A percentile compares a stretch with the other conserved stretches of the same genome.
These are phyloP conservation scores for Petrocephalus zakoni DNA, from an alignment of 2,113 vertebrate species.

Conservation along the genomic window DNA sequence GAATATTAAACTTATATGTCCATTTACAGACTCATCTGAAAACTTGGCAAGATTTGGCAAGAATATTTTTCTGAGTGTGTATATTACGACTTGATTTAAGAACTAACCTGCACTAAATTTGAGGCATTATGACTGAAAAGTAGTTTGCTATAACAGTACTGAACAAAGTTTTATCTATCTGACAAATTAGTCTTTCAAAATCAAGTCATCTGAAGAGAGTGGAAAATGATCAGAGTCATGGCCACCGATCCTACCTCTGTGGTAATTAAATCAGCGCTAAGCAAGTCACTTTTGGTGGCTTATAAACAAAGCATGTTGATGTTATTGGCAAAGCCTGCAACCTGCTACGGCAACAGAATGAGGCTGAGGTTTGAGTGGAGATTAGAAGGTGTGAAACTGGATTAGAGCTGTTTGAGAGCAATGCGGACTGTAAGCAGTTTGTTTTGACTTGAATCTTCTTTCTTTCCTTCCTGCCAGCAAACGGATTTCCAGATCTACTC, in stretches of 20 bases:
- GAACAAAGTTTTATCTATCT: background rate
- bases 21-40: background rate
- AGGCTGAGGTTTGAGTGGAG: background rate
- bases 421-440: background rate
- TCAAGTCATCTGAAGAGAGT: background rate
- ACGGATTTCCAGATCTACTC: slow-evolving; percentile 97
- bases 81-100: background rate
- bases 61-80: background rate
- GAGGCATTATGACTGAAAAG: background rate
- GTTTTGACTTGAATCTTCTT: background rate
- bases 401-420: background rate
- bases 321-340: background rate
- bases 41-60: background rate
- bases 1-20: background rate
- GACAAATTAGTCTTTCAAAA: background rate
- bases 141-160: no score
- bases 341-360: background rate
- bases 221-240: background rate
- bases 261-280: background rate
- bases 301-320: background rate
- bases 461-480: slow-evolving; percentile 64
- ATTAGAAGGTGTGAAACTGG: background rate
- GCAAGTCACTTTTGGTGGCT: background rate
- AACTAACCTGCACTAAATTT: background rate
- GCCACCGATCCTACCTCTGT: background rate